Evolutionary conservation across 2,797 vertebrate genomes (phyloP).

Genomic region (Acestrorhynchus altus): DNA sequence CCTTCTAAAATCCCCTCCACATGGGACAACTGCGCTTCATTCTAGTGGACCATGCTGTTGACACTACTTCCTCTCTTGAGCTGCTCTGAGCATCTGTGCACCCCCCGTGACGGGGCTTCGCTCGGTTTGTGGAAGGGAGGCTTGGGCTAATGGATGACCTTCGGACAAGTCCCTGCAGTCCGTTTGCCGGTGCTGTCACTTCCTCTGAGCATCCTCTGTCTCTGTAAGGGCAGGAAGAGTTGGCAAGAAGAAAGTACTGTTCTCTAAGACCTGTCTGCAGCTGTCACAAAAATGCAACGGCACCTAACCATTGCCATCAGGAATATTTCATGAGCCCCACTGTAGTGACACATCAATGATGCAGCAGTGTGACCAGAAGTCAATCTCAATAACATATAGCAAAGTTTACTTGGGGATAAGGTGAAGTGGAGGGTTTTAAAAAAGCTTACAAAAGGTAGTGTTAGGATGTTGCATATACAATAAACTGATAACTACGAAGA

Average conservation of each 20-base stretch:
- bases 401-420: background rate
- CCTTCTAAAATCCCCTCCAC: slow-evolving; percentile 12
- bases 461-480: too few relatives aligned
- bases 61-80: slow-evolving; percentile 18
- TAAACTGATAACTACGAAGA: too few relatives aligned
- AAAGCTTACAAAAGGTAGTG: background rate
- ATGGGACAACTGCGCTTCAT: slow-evolving; percentile 8
- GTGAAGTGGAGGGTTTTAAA: background rate
- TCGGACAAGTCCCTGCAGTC: slow-evolving; percentile 45
- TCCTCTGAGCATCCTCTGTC: slow-evolving; percentile 59
- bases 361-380: slow-evolving; percentile 64
- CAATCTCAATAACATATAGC: slow-evolving; percentile 61
- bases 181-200: slow-evolving; percentile 62
- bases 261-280: slow-evolving; percentile 53
- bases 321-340: slow-evolving; percentile 78
- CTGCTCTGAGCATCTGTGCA: slow-evolving; percentile 28
- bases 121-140: slow-evolving; percentile 21
- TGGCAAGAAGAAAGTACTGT: slow-evolving; percentile 31
- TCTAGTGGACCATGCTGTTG: slow-evolving; percentile 22
- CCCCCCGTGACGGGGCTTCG: slow-evolving; percentile 34
- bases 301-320: slow-evolving; percentile 68
- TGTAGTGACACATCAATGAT: slow-evolving; percentile 75
- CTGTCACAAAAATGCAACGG: slow-evolving; percentile 57
- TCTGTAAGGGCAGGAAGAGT: slow-evolving; percentile 53
- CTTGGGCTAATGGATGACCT: slow-evolving; percentile 36